Evolutionary conservation across 2,113 vertebrate genomes (phyloP), one percentile per base, ranked within the genome.

Genomic region (Gymnogyps californianus): DNA sequence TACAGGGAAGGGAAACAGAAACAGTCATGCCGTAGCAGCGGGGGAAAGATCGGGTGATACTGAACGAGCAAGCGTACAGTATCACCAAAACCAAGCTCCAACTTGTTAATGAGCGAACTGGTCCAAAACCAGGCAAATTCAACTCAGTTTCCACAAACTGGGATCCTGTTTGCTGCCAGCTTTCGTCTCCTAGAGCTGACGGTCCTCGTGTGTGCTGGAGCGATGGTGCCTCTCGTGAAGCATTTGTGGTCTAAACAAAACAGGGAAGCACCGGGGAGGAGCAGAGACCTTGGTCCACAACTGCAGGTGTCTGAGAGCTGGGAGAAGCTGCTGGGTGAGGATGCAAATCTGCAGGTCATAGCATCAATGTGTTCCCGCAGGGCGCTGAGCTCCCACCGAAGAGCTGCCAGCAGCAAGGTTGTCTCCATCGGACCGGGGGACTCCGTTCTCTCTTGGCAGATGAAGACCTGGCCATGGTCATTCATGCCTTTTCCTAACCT

Each of bases 11-110:
- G 81, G 71, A 92, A 86, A 94, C 40, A 69, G 82, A 86, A 92
- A 74, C 29, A 64, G 65, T 90, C 22, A 4, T 66, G 52, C 28
- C 1, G 1, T 28, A 61, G 74, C 31, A 61, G 66, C 66, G n/a
- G 89, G 36, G 83, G 82, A 94, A 92, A 75, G 82, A 87, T 70
- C 65, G 85, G 92, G 81, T 91, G 92, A 72, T 25, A 28, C 47
- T 21, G 78, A 87, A 74, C 1, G 6, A 87, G 71, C 21, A 16
- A 89, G 71, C 61, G 13, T 25, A 59, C 8, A 9, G 25, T 34
- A 54, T 83, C 66, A 75, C 85, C 72, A 44, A 44, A 79, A 75
- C 7, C 82, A 79, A 75, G 59, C 69, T 72, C 58, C 42, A 38
- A 28, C 40, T 75, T 70, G 55, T 90, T 90, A 87, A 87, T 31